Percentiles rank a stretch among this genome's conserved stretches.
phyloP scores from a whole-genome alignment of 1,140 invertebrate genomes.

The Drosophila ambigua region DNA sequence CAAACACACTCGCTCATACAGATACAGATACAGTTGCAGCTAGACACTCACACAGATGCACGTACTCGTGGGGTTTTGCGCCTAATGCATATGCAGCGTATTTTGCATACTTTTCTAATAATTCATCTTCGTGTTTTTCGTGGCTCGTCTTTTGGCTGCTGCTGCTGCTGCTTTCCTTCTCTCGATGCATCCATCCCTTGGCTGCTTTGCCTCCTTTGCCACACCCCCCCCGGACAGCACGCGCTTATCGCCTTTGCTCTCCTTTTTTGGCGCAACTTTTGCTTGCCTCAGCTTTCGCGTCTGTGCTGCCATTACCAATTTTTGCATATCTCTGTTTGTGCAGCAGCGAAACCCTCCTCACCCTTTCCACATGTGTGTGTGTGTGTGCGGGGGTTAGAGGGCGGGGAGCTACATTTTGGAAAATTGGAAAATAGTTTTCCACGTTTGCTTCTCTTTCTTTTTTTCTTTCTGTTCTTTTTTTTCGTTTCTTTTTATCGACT shows the following conservation, averaged over 20 bases:
- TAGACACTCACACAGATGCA: neutral
- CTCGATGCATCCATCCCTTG: neutral
- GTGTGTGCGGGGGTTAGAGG: slow-evolving; percentile 3
- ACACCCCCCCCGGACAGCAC: neutral
- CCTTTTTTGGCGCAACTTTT: slow-evolving; percentile 67
- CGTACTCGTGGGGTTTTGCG: neutral
- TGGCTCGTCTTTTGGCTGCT: slow-evolving; percentile 14
- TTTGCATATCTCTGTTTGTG: slow-evolving; percentile 71
- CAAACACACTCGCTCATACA: neutral
- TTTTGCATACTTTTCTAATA: slow-evolving; percentile 77
- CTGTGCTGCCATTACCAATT: slow-evolving; percentile 67
- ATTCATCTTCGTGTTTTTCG: slow-evolving; percentile 66
- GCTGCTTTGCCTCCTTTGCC: slow-evolving; percentile 1
- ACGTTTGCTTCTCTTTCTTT: slow-evolving; percentile 43
- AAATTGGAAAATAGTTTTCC: slow-evolving; percentile 72
- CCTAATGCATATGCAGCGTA: slow-evolving; percentile 63
- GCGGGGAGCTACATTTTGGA: slow-evolving; percentile 44
- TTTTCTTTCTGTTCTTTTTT: slow-evolving; percentile 24
- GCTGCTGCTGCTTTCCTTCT: slow-evolving; percentile 3
- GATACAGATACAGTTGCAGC: neutral
- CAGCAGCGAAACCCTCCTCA: slow-evolving; percentile 42
- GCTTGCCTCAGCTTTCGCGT: slow-evolving; percentile 56
- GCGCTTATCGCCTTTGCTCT: slow-evolving; percentile 23
- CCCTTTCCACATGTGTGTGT: slow-evolving; percentile 28
- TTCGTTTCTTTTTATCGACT: slow-evolving; percentile 61